Evolutionary conservation across 2,888 invertebrate species (phyloP), one percentile per base, ranked within the genome.

Genomic region (Geotrupes spiniger): DNA sequence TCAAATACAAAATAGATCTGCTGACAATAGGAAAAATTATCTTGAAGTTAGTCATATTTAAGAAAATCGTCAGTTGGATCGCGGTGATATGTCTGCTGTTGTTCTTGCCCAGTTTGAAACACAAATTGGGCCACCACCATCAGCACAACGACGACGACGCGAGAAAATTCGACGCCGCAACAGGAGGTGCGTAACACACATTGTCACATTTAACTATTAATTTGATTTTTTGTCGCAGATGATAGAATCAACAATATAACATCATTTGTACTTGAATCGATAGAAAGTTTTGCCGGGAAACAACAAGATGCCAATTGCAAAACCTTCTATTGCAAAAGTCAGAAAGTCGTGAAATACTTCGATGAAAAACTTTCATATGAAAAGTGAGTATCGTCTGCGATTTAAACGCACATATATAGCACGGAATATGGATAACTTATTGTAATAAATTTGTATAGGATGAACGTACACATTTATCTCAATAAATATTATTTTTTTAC

Each of bases 31-130:
- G 86, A 1, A 89, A 89, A 72, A 79, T 89, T 48, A 63, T 89
- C 46, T 69, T 89, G 26, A 90, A 90, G 67, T 69, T 89, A 41
- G 73, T 89, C 2, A 83, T 90, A 58, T 89, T 90, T 68, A 90
- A 90, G 72, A 85, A 89, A 71, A 81, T 89, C 42, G 83, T 90
- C 47, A 87, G 88, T 59, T 88, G 89, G 71, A 81, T 89, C 31
- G 89, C 85, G 0, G 76, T 88, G 3, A 80, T 89, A 59, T 89
- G 85, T 64, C 76, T 89, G 64, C 70, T 90, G 58, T 72, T 90
- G 42, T 87, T 89, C 64, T 81, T 89, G 55, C 89, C 90, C 1
- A 60, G 65, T 36, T 57, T 73, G 49, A 72, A 72, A 48, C 58
- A 66, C 10, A 63, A 63, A 41, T 48, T 57, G 11, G 39, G 52